Evolutionary conservation across 2,888 invertebrate genomes (phyloP).

Genomic region (Lasioglossum oenotherae): DNA sequence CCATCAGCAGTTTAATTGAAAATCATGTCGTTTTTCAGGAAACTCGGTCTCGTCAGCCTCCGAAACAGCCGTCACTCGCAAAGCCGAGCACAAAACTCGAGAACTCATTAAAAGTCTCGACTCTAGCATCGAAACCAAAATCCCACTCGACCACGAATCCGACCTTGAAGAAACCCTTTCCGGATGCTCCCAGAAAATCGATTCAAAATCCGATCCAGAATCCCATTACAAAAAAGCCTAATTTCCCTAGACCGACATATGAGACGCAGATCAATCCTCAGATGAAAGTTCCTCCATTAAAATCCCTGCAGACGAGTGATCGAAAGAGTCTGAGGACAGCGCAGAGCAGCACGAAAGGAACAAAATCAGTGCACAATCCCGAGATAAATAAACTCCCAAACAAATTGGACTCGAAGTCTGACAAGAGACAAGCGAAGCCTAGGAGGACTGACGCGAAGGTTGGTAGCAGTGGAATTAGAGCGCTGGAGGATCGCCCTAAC

Average conservation of each 20-base stretch:
- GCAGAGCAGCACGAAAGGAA: not conserved
- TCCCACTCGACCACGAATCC: not conserved
- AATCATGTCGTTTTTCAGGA: conserved; percentile 23
- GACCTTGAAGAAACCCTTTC: not conserved
- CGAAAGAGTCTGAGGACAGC: conserved; percentile 18
- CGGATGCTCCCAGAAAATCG: not conserved
- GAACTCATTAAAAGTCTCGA: conserved; percentile 1
- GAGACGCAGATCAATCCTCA: not conserved
- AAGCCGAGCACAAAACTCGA: conserved; percentile 32
- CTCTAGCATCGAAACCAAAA: conserved; percentile 16
- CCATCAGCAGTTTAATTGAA: not conserved
- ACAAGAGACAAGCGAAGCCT: conserved; percentile 6
- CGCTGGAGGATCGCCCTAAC: not conserved
- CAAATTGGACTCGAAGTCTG: conserved; percentile 1
- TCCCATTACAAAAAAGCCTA: conserved; percentile 8
- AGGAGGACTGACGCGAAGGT: not conserved
- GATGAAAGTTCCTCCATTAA: conserved; percentile 14
- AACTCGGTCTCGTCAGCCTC: conserved; percentile 5
- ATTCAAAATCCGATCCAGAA: not conserved
- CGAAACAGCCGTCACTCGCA: not conserved
- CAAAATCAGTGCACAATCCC: conserved; percentile 7
- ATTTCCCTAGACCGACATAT: not conserved
- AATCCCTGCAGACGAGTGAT: conserved; percentile 14
- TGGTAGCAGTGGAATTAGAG: conserved; percentile 1
- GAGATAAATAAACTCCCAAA: conserved; percentile 3